phyloP scores from a whole-genome alignment of 2,888 invertebrate species.

The Drosophila pseudotakahashii region DNA sequence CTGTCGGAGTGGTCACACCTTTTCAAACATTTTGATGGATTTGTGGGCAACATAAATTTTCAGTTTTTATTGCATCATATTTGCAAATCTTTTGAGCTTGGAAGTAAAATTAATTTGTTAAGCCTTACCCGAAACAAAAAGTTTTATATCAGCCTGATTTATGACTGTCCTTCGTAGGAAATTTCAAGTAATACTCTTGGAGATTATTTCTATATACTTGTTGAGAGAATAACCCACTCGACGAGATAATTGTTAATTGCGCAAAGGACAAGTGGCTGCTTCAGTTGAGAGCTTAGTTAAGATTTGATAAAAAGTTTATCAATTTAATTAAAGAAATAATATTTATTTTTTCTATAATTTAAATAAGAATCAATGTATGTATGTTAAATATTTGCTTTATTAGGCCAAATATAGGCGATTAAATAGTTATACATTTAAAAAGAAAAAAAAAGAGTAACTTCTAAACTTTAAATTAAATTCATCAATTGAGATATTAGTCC shows the following conservation, averaged over 20 bases:
- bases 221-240: neutral
- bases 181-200: neutral
- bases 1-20: slow-evolving; percentile 56
- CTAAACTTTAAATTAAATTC: neutral
- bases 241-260: slow-evolving; percentile 10
- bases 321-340: too few species aligned
- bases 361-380: neutral
- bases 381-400: slow-evolving; percentile 2
- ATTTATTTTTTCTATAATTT: neutral
- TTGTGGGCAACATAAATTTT: slow-evolving; percentile 41
- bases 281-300: neutral
- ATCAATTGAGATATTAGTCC: slow-evolving; percentile 4
- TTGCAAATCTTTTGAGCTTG: slow-evolving; percentile 15
- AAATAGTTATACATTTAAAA: neutral
- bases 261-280: slow-evolving; percentile 19
- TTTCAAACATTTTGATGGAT: slow-evolving; percentile 50
- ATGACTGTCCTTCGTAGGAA: neutral
- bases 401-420: neutral
- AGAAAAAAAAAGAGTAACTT: neutral
- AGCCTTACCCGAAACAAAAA: neutral
- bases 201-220: too few species aligned
- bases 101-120: neutral
- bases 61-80: slow-evolving; percentile 23
- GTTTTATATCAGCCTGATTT: neutral
- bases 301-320: too few species aligned